A percentile compares a stretch with the other conserved stretches of the same genome.
Evolutionary conservation across 92 coral and sea anemone genomes (phyloP).

Genomic region (Pocillopora grandis): DNA sequence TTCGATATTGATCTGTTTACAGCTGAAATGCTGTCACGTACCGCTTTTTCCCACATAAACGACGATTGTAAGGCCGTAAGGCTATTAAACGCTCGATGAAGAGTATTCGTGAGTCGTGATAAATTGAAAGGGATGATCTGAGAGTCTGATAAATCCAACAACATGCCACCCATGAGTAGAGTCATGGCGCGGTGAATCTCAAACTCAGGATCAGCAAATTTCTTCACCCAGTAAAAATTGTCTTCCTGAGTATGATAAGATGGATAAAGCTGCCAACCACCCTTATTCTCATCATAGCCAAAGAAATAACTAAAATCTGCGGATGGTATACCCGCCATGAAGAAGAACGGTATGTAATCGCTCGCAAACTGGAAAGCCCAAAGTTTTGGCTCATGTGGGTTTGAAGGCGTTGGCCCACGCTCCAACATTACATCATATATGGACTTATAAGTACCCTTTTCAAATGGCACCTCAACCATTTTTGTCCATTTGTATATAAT

Average conservation of each 20-base stretch:
- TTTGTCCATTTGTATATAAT: slow-evolving; percentile 58
- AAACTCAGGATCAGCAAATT: slow-evolving; percentile 81
- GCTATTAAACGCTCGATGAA: slow-evolving; percentile 26
- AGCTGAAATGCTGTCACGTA: slow-evolving; percentile 8
- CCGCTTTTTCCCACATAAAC: neutral
- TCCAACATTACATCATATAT: slow-evolving; percentile 56
- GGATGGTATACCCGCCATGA: slow-evolving; percentile 70
- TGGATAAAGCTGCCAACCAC: slow-evolving; percentile 64
- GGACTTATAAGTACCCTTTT: slow-evolving; percentile 25
- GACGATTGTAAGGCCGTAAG: neutral
- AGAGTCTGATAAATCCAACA: slow-evolving; percentile 70
- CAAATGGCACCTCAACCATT: slow-evolving; percentile 38
- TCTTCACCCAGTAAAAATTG: slow-evolving; percentile 77
- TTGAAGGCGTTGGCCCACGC: slow-evolving; percentile 36
- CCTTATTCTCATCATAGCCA: slow-evolving; percentile 19
- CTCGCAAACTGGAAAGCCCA: slow-evolving; percentile 48
- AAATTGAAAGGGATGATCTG: slow-evolving; percentile 74
- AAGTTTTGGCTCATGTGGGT: slow-evolving; percentile 50
- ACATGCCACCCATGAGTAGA: slow-evolving; percentile 71
- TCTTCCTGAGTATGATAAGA: slow-evolving; percentile 89
- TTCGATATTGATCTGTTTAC: slow-evolving; percentile 47
- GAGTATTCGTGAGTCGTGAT: slow-evolving; percentile 49
- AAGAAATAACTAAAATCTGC: slow-evolving; percentile 92
- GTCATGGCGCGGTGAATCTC: slow-evolving; percentile 80
- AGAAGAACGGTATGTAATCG: slow-evolving; percentile 79